Evolutionary conservation across 2,113 vertebrate genomes (phyloP), one percentile per base, ranked within the genome.

Genomic region (Edolisoma coerulescens): DNA sequence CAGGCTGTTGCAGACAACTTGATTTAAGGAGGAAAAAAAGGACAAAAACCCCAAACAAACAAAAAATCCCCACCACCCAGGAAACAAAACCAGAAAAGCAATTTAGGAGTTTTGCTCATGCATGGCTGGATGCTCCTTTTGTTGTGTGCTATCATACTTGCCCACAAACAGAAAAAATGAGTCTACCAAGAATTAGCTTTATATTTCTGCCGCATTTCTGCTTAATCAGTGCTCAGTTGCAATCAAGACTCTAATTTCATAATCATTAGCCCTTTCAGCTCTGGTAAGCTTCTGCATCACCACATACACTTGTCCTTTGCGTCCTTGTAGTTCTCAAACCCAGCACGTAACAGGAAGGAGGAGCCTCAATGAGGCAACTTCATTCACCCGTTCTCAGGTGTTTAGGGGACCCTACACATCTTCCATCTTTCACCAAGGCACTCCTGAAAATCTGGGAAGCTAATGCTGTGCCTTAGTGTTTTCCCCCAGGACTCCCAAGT

Each of bases 21-120:
- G 7, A 77, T 37, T 92, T 70, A 56, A 83, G 26, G 44, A 33
- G 30, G 13, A 7, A 6, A 6, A 26, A 39, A 12, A 7, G 8
- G 11, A 7, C 13, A 3, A 7, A n/a, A 47, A 45, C 16, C 1
- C 32, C 1, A 22, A 44, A 15, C 17, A 18, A 70, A 12, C 5
- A 28, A 45, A 54, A 76, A 47, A 9, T 35, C 52, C 26, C 26
- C 14, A 32, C 5, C n/a, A 21, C 13, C 24, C 42, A 49, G 20
- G 20, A 32, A 69, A 63, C 13, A 76, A 50, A 77, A 30, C 14
- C 32, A 57, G 30, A 27, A 53, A 74, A 70, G 9, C 24, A 45
- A 2, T 77, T 74, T 39, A 57, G 33, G 6, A 52, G 3, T 35
- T 74, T 14, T 70, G 13, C 30, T 81, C 50, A 20, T 26, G 11